These are phyloP conservation scores for Xiphophorus couchianus DNA, from an alignment of 2,113 vertebrate species.

Conservation along the genomic window DNA sequence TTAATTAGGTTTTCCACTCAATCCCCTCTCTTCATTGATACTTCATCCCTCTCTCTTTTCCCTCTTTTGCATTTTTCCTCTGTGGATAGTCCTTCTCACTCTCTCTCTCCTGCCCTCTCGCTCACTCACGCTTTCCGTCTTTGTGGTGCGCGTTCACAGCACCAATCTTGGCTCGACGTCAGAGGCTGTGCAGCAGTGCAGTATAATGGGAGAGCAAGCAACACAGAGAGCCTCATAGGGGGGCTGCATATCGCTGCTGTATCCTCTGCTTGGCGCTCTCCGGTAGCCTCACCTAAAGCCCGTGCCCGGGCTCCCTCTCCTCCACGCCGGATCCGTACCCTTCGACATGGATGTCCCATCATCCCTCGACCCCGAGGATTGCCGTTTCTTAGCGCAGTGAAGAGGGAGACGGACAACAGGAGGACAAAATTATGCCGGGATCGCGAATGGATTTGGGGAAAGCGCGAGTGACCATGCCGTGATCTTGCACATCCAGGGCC, in stretches of 20 bases:
- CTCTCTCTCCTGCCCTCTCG: slow-evolving; percentile 1
- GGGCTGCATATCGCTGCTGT: slow-evolving; percentile 80
- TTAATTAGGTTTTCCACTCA: slow-evolving; percentile 25
- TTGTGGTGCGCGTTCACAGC: slow-evolving; percentile 84
- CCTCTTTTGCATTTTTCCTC: background rate
- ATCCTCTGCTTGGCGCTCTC: slow-evolving; percentile 75
- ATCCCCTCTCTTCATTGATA: background rate
- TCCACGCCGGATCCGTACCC: slow-evolving; percentile 81
- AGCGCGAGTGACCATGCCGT: slow-evolving; percentile 95
- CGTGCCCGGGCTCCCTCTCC: slow-evolving; percentile 53
- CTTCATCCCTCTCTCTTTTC: background rate
- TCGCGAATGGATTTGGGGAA: slow-evolving; percentile 92
- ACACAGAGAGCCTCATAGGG: slow-evolving; percentile 78
- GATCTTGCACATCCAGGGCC: slow-evolving; percentile 87
- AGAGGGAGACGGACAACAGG: slow-evolving; percentile 65
- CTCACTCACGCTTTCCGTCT: slow-evolving; percentile 41
- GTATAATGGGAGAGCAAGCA: slow-evolving; percentile 86
- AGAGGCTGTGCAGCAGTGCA: slow-evolving; percentile 98
- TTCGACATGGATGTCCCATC: slow-evolving; percentile 94
- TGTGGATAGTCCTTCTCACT: slow-evolving; percentile 15
- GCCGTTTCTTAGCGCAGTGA: slow-evolving; percentile 93
- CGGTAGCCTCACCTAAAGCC: slow-evolving; percentile 68
- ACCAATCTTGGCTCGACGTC: slow-evolving; percentile 94
- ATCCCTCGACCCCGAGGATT: slow-evolving; percentile 90
- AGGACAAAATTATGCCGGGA: slow-evolving; percentile 89